A percentile compares a stretch with the other conserved stretches of the same genome.
These are phyloP conservation scores for cat (Felis catus) DNA, from an alignment of 2,113 vertebrate species.

Conservation along the genomic window F.catus_Fca126_mat1.0 CM031420.1:18408501-18409000, in stretches of 20 bases:
- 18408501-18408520: conserved; percentile 54
- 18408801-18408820: neutral
- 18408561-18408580: conserved; percentile 47
- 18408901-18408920: neutral
- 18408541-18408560: neutral
- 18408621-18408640: neutral
- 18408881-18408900: neutral
- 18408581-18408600: neutral
- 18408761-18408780: neutral
- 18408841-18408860: neutral
- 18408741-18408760: neutral
- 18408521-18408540: conserved; percentile 25
- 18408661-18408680: neutral
- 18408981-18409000: too few relatives aligned
- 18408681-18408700: neutral
- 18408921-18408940: too few relatives aligned
- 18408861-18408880: neutral
- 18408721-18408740: neutral
- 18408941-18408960: too few relatives aligned
- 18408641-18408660: neutral
- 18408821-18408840: neutral
- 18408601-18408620: neutral
- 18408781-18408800: neutral
- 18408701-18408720: neutral
- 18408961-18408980: too few relatives aligned